A percentile compares a stretch with the other conserved stretches of the same genome.
Conservation (phyloP, 30 jellyfish, hydroid and myxozoan genomes). For the Rhopilema esculentum region DNA sequence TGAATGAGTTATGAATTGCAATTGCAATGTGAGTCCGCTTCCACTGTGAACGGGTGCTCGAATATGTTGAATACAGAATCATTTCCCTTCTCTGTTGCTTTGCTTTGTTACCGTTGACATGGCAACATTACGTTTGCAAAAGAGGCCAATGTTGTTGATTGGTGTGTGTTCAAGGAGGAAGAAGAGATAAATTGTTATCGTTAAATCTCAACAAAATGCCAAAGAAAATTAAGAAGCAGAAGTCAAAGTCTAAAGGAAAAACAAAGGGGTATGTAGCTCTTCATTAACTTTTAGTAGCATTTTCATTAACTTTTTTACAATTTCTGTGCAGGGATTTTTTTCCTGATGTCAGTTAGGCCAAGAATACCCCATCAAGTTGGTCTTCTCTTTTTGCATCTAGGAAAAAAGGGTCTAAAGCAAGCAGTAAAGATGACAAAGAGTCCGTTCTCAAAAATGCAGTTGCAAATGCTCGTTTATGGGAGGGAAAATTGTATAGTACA, state of each 20-base stretch:
- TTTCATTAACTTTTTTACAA: no score
- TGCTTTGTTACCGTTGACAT: constrained; percentile 27
- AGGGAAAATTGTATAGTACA: constrained; percentile 75
- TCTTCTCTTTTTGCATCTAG: background rate
- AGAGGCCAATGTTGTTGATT: constrained; percentile 49
- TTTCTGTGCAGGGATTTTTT: no score
- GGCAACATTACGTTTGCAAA: constrained; percentile 39
- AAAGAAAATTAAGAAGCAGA: constrained; percentile 66
- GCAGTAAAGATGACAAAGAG: constrained; percentile 60
- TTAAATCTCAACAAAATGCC: constrained; percentile 42
- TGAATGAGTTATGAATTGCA: no score
- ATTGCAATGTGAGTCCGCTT: background rate
- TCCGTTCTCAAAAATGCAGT: constrained; percentile 70
- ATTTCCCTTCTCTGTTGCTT: no score
- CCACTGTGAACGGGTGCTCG: constrained; percentile 4
- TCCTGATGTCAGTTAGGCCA: no score
- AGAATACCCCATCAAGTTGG: no score
- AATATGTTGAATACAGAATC: no score
- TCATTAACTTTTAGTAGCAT: no score
- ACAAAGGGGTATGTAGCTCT: constrained; percentile 71
- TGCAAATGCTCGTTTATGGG: constrained; percentile 92
- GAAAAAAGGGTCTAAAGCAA: constrained; percentile 44
- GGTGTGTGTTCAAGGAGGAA: background rate
- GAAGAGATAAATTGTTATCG: background rate
- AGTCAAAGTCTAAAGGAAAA: constrained; percentile 49